phyloP scores from a whole-genome alignment of 2,888 invertebrate genomes.

The Dicyrtomina minuta region DNA sequence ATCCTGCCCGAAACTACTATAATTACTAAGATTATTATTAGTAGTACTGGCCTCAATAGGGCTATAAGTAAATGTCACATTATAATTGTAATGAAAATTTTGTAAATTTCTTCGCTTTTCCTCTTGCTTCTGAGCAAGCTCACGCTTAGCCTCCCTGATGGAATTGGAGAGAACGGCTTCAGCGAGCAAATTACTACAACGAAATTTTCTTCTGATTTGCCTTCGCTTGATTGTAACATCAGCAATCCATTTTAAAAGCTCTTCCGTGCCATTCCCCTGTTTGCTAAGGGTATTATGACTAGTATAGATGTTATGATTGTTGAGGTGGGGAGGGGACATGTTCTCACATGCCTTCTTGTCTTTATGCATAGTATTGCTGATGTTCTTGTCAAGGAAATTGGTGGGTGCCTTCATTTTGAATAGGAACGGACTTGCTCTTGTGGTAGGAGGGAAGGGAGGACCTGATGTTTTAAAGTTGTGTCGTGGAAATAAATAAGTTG shows the following conservation, averaged over 20 bases:
- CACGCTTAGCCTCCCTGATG: slow-evolving; percentile 44
- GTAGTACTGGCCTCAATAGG: slow-evolving; percentile 10
- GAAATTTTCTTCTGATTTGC: slow-evolving; percentile 44
- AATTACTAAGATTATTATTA: slow-evolving; percentile 6
- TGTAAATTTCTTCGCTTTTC: slow-evolving; percentile 48
- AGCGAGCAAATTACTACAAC: slow-evolving; percentile 49
- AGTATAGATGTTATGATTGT: no score
- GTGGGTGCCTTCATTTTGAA: no score
- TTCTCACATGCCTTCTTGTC: no score
- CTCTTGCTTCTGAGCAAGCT: slow-evolving; percentile 47
- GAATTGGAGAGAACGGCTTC: slow-evolving; percentile 48
- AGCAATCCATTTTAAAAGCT: slow-evolving; percentile 48
- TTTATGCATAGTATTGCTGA: no score
- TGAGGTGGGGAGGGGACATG: no score
- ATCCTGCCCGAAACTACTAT: background rate
- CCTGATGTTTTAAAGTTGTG: no score
- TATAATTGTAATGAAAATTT: slow-evolving; percentile 41
- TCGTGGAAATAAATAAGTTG: no score
- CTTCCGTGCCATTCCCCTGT: slow-evolving; percentile 32
- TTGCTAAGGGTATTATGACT: no score
- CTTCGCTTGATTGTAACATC: slow-evolving; percentile 50
- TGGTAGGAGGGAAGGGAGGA: no score
- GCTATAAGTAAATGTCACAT: slow-evolving; percentile 22
- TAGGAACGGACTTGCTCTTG: no score
- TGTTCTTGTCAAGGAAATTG: no score